Evolutionary conservation across 2,113 vertebrate species (phyloP), one percentile per base, ranked within the genome.

Genomic region (Bostrychus sinensis): DNA sequence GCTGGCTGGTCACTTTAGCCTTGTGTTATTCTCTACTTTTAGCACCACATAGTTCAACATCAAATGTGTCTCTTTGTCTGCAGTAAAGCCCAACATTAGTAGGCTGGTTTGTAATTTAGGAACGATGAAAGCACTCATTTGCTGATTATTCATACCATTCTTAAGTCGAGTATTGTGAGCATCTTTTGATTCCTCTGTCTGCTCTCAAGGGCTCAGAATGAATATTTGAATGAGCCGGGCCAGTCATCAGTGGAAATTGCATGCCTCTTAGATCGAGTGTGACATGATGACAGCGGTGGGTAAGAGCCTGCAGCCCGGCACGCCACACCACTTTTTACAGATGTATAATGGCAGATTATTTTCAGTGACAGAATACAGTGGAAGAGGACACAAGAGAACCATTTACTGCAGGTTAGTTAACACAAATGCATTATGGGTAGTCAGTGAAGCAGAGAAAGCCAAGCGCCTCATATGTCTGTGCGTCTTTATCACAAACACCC

Each of bases 321-420:
- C 61, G n/a, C 22, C 3, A 10, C 5, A 0, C n/a, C 45, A 16
- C 34, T 73, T 71, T 50, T 58, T 64, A 55, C 68, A 32, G 39
- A 66, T 53, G 56, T 70, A 74, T 80, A 67, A 84, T 78, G 36
- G 67, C 9, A 19, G 60, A 72, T 81, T 75, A 77, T 77, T 80
- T 63, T 74, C 60, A 65, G 36, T 9, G 9, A 70, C 56, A 66
- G 55, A 65, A 19, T 17, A 42, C 22, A 45, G 32, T 70, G 28
- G 26, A 63, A 39, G 22, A 60, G 51, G 50, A 38, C 61, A 69
- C 58, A 38, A 54, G 58, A 66, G 50, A 57, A 56, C 43, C 56
- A 71, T 75, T 78, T 75, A 75, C 72, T 61, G 22, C 13, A 73
- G 45, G 71, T 78, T 78, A 79, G 77, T 62, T 77, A 77, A 75